Evolutionary conservation across 1,140 invertebrate species (phyloP), one percentile per base, ranked within the genome.

Genomic region (Contarinia nasturtii): DNA sequence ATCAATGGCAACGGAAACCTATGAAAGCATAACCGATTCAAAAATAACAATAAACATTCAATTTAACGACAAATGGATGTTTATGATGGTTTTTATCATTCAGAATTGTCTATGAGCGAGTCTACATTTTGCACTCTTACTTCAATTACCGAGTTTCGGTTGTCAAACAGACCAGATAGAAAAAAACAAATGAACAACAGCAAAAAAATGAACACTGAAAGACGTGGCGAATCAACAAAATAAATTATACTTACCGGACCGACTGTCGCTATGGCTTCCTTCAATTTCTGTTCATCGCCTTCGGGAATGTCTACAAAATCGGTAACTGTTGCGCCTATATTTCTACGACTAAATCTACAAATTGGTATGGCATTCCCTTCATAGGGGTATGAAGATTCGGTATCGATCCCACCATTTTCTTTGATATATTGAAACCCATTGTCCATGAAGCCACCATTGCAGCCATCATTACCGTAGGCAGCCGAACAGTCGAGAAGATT

Each of bases 311-410:
- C 60, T 46, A 52, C 48, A 21, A 59, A 62, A 17, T 57, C 58
- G 11, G 53, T 55, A 46, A 78, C 77, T 20, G 80, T 55, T 14
- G 90, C 88, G 33, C 90, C 89, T 50, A 86, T 61, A 0, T 76
- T 83, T n/a, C 76, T 82, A 48, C 90, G 74, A 46, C 59, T 80
- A 70, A 60, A 82, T 54, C 65, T 70, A 68, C 80, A 83, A 38
- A 48, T 81, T 78, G 55, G 81, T 75, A 52, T 78, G 63, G 15
- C 69, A 88, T 63, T 88, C 80, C 69, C 89, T 63, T 88, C 80
- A 62, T 95, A 96, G 0, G 87, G 83, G 62, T 95, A 94, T 15
- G 72, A 75, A 20, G 73, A 67, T 67, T 98, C 94, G 7, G 91
- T 97, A 64, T 98, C 93, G 51, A 98, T 75, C 44, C 82, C 82